phyloP scores from a whole-genome alignment of 2,797 vertebrate species.

The Ctenosaura bakeri region DNA sequence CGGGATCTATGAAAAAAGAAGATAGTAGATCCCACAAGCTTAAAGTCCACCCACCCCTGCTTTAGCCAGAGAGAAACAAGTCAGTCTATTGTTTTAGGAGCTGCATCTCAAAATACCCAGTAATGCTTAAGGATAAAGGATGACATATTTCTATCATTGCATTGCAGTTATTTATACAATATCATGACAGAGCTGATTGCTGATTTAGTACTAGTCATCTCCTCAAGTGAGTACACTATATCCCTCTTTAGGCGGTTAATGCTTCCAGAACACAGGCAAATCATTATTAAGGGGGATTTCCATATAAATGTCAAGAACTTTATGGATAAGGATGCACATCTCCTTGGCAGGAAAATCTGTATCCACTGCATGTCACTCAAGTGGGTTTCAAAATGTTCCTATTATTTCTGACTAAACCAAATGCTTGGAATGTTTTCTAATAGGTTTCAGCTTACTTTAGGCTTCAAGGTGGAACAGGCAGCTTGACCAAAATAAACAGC shows the following conservation, averaged over 20 bases:
- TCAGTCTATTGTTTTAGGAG: not conserved
- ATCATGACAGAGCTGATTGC: not conserved
- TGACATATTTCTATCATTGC: not conserved
- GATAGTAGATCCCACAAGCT: not conserved
- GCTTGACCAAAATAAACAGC: not conserved
- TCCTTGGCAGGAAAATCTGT: not conserved
- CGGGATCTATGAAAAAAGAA: not conserved
- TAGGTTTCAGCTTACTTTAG: not conserved
- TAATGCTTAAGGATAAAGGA: conserved; percentile 2
- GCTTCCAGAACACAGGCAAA: not conserved
- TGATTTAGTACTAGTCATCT: not conserved
- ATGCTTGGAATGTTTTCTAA: not conserved
- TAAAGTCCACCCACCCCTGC: not conserved
- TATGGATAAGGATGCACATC: not conserved
- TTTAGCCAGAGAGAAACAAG: not conserved
- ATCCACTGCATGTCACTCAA: not conserved
- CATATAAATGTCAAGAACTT: not conserved
- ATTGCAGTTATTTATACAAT: not conserved
- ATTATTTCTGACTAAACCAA: not conserved
- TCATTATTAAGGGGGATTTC: not conserved
- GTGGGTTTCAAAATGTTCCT: not conserved
- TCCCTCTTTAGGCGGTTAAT: not conserved
- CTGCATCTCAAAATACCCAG: not conserved
- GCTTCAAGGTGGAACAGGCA: not conserved
- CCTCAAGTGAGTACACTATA: not conserved